Evolutionary conservation across 2,113 vertebrate genomes (phyloP).

Genomic region (Leucosticte australis): DNA sequence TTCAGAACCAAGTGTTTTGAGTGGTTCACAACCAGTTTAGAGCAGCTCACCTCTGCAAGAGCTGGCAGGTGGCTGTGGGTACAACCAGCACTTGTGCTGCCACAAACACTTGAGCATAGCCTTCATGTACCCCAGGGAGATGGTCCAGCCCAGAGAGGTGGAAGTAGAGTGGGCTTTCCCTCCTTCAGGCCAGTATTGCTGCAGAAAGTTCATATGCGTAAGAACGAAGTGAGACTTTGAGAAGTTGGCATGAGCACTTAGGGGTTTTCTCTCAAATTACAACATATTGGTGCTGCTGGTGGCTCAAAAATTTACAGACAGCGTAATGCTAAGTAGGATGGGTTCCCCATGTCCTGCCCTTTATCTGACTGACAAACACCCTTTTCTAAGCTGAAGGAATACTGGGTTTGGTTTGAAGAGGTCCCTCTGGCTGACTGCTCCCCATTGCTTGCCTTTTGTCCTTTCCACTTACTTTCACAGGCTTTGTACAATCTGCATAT

Average conservation of each 20-base stretch:
- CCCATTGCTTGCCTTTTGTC: neutral
- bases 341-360: neutral
- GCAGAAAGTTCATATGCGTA: neutral
- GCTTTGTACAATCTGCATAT: neutral
- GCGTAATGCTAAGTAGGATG: neutral
- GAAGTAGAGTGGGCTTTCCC: neutral
- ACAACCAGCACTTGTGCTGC: neutral
- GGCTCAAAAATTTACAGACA: neutral
- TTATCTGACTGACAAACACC: neutral
- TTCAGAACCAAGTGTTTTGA: neutral
- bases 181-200: neutral
- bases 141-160: neutral
- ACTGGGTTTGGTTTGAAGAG: neutral
- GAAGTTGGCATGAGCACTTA: neutral
- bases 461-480: neutral
- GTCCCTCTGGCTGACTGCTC: neutral
- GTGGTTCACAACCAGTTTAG: neutral
- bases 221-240: neutral
- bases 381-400: neutral
- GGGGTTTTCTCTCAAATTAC: neutral
- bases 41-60: neutral
- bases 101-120: neutral
- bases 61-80: neutral
- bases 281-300: neutral
- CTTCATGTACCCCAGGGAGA: neutral